Conservation (phyloP, 2,113 vertebrate species). For the Podiceps cristatus region DNA sequence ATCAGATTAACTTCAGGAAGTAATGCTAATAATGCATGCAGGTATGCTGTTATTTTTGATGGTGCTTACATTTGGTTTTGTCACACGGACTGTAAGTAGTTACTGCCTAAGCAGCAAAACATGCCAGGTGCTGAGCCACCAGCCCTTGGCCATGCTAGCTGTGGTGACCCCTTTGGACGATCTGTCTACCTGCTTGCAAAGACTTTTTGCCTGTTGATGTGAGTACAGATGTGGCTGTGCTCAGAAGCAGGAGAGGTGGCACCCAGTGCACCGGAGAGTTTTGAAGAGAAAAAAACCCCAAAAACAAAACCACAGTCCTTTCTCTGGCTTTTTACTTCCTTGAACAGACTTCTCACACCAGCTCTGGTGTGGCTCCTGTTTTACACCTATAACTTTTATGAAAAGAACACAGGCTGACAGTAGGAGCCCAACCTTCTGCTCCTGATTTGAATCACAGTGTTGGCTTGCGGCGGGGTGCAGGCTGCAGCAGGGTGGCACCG, state of each 20-base stretch:
- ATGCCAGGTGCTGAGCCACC: not conserved
- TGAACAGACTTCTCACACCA: not conserved
- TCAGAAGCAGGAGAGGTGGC: not conserved
- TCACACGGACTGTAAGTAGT: not conserved
- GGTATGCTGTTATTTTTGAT: not conserved
- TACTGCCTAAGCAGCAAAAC: not conserved
- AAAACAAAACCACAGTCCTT: not conserved
- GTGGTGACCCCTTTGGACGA: not conserved
- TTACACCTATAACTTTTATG: not conserved
- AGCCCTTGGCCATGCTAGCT: not conserved
- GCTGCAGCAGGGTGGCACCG: rapidly evolving
- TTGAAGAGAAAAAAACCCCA: not conserved
- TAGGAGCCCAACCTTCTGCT: not conserved
- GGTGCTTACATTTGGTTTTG: not conserved
- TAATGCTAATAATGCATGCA: not conserved
- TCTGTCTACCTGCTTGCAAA: not conserved
- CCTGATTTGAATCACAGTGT: not conserved
- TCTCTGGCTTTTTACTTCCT: not conserved
- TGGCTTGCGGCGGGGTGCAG: not conserved
- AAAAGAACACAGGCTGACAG: not conserved
- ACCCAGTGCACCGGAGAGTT: rapidly evolving
- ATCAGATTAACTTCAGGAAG: not conserved
- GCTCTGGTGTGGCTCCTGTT: not conserved
- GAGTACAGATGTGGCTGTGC: not conserved
- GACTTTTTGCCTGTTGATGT: not conserved